A percentile compares a stretch with the other conserved stretches of the same genome.
phyloP scores from a whole-genome alignment of 1,140 invertebrate genomes.

The Metaphire vulgaris region DNA sequence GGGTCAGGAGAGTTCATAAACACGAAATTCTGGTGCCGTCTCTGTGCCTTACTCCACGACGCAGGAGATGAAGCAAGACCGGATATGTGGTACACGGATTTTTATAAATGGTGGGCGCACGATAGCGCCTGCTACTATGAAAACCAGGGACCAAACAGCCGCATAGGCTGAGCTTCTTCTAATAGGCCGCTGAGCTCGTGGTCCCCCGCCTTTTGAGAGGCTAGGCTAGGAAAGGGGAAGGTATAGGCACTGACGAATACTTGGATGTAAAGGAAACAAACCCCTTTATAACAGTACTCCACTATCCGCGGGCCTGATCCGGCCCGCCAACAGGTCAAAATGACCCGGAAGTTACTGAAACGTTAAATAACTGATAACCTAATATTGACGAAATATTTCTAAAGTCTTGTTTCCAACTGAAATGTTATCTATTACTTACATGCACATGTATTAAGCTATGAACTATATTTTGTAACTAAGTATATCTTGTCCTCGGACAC shows the following conservation, averaged over 20 bases:
- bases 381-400: too few relatives aligned
- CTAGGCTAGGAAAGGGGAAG: background rate
- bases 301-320: too few relatives aligned
- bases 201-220: background rate
- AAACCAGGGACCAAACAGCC: background rate
- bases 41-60: conserved; percentile 64
- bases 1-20: conserved; percentile 42
- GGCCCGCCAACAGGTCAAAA: too few relatives aligned
- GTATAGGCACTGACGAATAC: background rate
- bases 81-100: conserved; percentile 13
- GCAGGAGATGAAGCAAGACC: conserved; percentile 33
- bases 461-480: too few relatives aligned
- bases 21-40: conserved; percentile 78
- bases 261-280: background rate
- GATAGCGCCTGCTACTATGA: background rate
- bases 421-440: too few relatives aligned
- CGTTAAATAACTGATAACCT: too few relatives aligned
- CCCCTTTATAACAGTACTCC: too few relatives aligned
- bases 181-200: background rate
- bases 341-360: too few relatives aligned
- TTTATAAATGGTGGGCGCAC: conserved; percentile 10
- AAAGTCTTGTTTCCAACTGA: too few relatives aligned
- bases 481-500: too few relatives aligned
- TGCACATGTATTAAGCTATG: too few relatives aligned
- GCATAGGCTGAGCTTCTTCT: too few relatives aligned